These are phyloP conservation scores for Octodon degus DNA, from an alignment of 2,113 vertebrate species.

Conservation along the genomic window DNA sequence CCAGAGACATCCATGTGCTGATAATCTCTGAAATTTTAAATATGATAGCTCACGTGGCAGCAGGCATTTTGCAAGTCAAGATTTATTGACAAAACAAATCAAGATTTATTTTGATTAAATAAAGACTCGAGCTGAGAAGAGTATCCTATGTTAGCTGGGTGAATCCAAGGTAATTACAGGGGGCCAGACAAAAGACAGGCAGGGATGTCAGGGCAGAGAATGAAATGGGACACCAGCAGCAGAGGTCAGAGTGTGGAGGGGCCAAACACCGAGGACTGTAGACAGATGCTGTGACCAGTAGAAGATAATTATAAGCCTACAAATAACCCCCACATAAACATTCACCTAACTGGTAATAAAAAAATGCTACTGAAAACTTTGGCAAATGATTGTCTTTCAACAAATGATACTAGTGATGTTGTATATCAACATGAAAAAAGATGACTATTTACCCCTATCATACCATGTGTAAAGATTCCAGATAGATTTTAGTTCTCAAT, in stretches of 20 bases:
- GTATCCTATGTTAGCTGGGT: neutral
- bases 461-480: neutral
- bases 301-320: neutral
- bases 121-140: neutral
- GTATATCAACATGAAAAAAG: neutral
- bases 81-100: too few relatives aligned
- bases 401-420: neutral
- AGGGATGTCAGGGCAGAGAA: neutral
- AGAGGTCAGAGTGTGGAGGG: neutral
- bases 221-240: neutral
- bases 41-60: neutral
- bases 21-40: neutral
- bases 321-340: neutral
- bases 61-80: neutral
- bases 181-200: neutral
- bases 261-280: neutral
- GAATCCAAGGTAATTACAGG: neutral
- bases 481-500: neutral
- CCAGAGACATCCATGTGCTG: neutral
- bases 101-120: neutral
- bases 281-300: neutral
- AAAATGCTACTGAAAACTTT: neutral
- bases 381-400: neutral
- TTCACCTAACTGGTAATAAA: neutral
- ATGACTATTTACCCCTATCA: neutral